A percentile compares a stretch with the other conserved stretches of the same genome.
Conservation (phyloP, 2,888 invertebrate species). For the Eucera pruinosa region DNA sequence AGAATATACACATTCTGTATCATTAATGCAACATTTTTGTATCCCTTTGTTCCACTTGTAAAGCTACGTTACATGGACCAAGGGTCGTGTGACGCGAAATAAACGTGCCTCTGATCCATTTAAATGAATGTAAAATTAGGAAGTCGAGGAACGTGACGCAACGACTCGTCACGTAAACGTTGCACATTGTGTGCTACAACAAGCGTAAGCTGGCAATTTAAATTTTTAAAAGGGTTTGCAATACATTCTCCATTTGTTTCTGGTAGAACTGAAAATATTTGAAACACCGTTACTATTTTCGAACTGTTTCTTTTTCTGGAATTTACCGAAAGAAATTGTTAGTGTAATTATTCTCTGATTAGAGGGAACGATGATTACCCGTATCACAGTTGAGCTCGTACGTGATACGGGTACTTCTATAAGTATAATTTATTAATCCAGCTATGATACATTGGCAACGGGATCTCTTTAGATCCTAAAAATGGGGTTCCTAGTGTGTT, state of each 20-base stretch:
- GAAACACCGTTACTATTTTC: neutral
- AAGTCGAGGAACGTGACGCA: neutral
- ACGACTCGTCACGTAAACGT: neutral
- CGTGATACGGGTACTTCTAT: neutral
- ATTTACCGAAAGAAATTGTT: neutral
- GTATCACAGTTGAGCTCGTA: too few relatives aligned
- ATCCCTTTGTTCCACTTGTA: neutral
- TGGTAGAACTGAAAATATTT: neutral
- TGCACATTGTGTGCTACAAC: neutral
- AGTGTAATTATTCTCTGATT: neutral
- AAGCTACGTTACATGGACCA: neutral
- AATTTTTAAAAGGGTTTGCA: neutral
- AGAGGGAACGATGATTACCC: too few relatives aligned
- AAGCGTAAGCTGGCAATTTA: neutral
- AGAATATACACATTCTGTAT: constrained; percentile 3
- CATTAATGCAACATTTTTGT: constrained; percentile 10
- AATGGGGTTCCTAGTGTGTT: too few relatives aligned
- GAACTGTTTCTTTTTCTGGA: too few relatives aligned
- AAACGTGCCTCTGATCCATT: constrained; percentile 8
- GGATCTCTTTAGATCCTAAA: too few relatives aligned
- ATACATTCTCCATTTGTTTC: neutral
- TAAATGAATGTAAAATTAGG: constrained; percentile 24
- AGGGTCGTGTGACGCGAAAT: neutral
- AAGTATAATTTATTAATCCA: too few relatives aligned
- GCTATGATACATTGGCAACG: too few relatives aligned